These are phyloP conservation scores for Vanessa atalanta DNA, from an alignment of 1,140 invertebrate species.

Conservation along the genomic window DNA sequence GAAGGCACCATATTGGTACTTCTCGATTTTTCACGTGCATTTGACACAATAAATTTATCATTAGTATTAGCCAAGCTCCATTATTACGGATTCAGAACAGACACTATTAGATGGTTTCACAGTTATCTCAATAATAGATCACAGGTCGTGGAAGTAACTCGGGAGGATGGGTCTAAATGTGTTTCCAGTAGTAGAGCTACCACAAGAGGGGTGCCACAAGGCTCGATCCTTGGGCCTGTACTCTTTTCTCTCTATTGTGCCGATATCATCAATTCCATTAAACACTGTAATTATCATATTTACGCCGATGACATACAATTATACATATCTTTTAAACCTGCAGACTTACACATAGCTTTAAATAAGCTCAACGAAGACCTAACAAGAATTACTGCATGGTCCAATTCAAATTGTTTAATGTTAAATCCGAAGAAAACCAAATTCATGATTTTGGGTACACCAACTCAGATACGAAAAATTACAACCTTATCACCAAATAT, in stretches of 20 bases:
- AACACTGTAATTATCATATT: conserved; percentile 15
- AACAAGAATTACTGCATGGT: neutral
- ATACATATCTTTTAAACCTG: conserved; percentile 19
- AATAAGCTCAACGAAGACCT: neutral
- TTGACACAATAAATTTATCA: neutral
- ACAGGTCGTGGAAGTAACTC: neutral
- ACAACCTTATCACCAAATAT: no score
- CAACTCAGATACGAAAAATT: no score
- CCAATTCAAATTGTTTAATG: neutral
- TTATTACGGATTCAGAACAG: neutral
- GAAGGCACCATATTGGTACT: no score
- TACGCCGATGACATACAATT: no score
- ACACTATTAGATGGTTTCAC: neutral
- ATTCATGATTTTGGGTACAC: neutral
- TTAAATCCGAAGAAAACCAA: conserved; percentile 15
- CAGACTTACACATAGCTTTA: neutral
- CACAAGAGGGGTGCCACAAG: no score
- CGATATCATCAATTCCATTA: neutral
- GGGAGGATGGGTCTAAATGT: no score
- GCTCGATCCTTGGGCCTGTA: conserved; percentile 7
- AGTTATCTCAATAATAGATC: neutral
- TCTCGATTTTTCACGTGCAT: no score
- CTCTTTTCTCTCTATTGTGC: conserved; percentile 10
- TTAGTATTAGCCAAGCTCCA: neutral
- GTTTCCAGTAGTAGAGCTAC: no score